Evolutionary conservation across 2,797 vertebrate genomes (phyloP).

Genomic region (Galago senegalensis): DNA sequence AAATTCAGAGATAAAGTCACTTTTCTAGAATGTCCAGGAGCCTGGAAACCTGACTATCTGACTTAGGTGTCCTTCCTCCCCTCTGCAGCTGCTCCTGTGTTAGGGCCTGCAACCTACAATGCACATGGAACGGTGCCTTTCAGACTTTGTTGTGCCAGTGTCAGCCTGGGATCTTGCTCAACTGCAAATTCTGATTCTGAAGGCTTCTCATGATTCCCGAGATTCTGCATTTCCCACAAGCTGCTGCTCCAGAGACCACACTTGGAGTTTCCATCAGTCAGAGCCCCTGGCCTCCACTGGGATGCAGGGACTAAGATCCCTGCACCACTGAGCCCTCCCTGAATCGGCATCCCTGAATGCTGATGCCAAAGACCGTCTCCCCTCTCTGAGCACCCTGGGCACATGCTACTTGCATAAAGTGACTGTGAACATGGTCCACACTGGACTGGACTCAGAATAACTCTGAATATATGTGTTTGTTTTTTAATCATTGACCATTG

Average conservation of each 20-base stretch:
- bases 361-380: accelerated
- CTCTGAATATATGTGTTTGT: neutral
- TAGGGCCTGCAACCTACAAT: neutral
- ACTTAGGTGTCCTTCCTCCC: neutral
- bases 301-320: neutral
- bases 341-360: neutral
- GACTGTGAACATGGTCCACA: neutral
- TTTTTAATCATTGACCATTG: neutral
- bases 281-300: neutral
- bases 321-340: neutral
- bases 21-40: neutral
- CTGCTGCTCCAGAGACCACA: neutral
- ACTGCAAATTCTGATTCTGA: neutral
- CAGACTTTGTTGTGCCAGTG: neutral
- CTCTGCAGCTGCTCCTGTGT: neutral
- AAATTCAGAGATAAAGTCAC: neutral
- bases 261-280: neutral
- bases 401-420: neutral
- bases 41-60: neutral
- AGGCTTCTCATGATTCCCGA: neutral
- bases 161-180: neutral
- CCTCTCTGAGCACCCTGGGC: neutral
- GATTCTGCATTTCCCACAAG: neutral
- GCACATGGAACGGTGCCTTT: neutral
- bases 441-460: neutral